Evolutionary conservation across 2,888 invertebrate genomes (phyloP), one percentile per base, ranked within the genome.

Genomic region (Cenopis cana): DNA sequence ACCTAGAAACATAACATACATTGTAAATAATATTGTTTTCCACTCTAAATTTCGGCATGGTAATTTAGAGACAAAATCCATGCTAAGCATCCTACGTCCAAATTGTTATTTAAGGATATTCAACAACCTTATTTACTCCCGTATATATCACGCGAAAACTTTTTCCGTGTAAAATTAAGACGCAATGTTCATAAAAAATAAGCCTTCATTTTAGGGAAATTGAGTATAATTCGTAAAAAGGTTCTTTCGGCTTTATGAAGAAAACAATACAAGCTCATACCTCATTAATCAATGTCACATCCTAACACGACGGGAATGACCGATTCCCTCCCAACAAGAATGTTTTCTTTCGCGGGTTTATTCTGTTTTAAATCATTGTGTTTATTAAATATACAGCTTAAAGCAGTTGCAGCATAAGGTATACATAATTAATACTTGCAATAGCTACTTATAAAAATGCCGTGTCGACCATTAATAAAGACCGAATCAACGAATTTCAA

Each of bases 211-310:
- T 67, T 71, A 71, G 66, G 66, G 67, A 71, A 71, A 71, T 71
- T 71, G 69, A 66, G 66, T 68, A 64, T 70, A 68, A 75, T 68
- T 73, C 66, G 69, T 70, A 66, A 67, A 59, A 76, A 77, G 78
- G 78, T 77, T 77, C 74, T 76, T 80, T 78, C 75, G 74, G 76
- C 75, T 76, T 76, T 74, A 78, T 75, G 78, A 79, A 81, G 83
- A 83, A 83, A 86, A 86, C 86, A 87, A 85, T 85, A 82, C 82
- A 82, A 72, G 66, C 60, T 69, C 82, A 79, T 77, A 72, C 76
- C 78, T 83, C 88, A 85, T 88, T 87, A 86, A 87, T 88, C 88
- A 87, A 85, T 77, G 87, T 85, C 87, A 80, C 75, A 76, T 77
- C 82, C 80, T 78, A 78, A 78, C 82, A 78, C 80, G 81, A 79